Conservation (phyloP, 23 tunicate genomes). For the Diplosoma virens region DNA sequence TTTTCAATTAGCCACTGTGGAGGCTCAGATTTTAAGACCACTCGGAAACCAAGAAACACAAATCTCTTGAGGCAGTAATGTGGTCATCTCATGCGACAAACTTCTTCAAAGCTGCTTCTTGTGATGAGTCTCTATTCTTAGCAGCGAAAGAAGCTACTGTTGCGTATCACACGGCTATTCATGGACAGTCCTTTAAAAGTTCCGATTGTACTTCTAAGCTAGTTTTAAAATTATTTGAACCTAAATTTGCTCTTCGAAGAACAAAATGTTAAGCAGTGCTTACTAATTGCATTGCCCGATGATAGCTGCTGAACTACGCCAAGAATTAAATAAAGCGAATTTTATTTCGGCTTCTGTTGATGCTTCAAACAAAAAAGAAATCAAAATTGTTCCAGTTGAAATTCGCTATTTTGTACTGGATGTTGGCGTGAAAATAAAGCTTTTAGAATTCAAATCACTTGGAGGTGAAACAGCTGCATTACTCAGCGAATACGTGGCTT, state of each 20-base stretch:
- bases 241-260: no score
- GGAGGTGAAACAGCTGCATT: no score
- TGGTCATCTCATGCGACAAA: no score
- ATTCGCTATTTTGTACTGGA: slow-evolving; percentile 27
- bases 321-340: slow-evolving; percentile 3
- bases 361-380: slow-evolving; percentile 21
- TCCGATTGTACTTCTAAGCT: slow-evolving; percentile 66
- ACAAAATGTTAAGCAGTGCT: slow-evolving; percentile 39
- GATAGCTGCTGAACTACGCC: slow-evolving; percentile 24
- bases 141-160: no score
- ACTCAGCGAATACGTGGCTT: slow-evolving; percentile 20
- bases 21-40: slow-evolving; percentile 29
- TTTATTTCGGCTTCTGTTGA: slow-evolving; percentile 10
- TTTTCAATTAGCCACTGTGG: slow-evolving; percentile 28
- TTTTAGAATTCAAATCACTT: slow-evolving; percentile 29
- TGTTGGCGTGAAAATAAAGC: slow-evolving; percentile 20
- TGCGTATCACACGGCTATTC: slow-evolving; percentile 57
- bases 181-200: slow-evolving; percentile 59
- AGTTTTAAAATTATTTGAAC: slow-evolving; percentile 30
- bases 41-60: no score
- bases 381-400: slow-evolving; percentile 25
- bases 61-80: no score
- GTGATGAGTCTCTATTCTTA: no score
- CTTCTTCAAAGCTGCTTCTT: no score
- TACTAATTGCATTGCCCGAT: slow-evolving; percentile 24